Evolutionary conservation across 30 jellyfish, hydroid and myxozoan genomes (phyloP).

Genomic region (Pseudorhiza aurosa): DNA sequence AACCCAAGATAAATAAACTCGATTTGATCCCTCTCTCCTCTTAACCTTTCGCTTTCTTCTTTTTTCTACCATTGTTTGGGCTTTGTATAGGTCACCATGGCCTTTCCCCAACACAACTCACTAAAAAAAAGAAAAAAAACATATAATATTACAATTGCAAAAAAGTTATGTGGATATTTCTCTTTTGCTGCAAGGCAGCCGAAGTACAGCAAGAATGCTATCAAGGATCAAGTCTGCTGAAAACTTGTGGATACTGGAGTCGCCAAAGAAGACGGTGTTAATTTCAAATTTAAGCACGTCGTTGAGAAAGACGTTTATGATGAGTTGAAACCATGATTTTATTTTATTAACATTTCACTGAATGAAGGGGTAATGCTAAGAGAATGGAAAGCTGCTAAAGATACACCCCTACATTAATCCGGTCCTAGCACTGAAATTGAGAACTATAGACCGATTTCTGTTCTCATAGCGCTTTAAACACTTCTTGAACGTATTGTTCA

Average conservation of each 20-base stretch:
- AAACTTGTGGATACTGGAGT: constrained; percentile 9
- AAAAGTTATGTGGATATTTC: constrained; percentile 41
- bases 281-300: constrained; percentile 50
- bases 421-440: constrained; percentile 55
- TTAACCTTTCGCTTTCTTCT: no score
- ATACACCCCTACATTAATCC: constrained; percentile 53
- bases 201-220: constrained; percentile 51
- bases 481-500: constrained; percentile 65
- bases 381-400: constrained; percentile 80
- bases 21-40: no score
- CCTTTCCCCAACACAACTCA: no score
- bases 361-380: constrained; percentile 48
- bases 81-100: no score
- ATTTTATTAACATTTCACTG: constrained; percentile 56
- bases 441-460: constrained; percentile 77
- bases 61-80: no score
- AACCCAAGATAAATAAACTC: no score
- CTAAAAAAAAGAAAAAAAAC: constrained; percentile 33
- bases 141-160: constrained; percentile 42
- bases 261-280: constrained; percentile 9
- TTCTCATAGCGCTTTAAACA: constrained; percentile 54
- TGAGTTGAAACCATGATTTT: constrained; percentile 50
- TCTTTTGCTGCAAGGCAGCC: constrained; percentile 47
- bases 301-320: constrained; percentile 34
- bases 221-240: constrained; percentile 37